These are phyloP conservation scores for Tholera decimalis DNA, from an alignment of 2,888 invertebrate genomes.

Conservation along the genomic window DNA sequence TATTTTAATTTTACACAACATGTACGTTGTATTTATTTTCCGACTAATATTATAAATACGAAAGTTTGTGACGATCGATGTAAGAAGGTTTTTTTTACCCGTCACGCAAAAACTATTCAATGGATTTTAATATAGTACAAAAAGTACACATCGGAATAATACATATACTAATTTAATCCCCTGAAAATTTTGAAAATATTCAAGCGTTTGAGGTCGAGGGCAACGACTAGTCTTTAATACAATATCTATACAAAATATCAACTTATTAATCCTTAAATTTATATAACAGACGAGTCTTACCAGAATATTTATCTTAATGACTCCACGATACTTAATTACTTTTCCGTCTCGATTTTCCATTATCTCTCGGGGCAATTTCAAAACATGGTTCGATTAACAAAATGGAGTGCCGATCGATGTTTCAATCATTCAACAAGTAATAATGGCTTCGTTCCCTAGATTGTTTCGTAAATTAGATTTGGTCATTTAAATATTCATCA, in stretches of 20 bases:
- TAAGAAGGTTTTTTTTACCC: too few species aligned
- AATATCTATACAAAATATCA: not conserved
- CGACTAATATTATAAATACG: too few species aligned
- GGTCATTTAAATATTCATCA: slow-evolving; percentile 32
- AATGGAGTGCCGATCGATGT: slow-evolving; percentile 43
- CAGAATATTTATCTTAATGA: slow-evolving; percentile 13
- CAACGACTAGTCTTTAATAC: too few species aligned
- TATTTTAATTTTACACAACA: too few species aligned
- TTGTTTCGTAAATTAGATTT: slow-evolving; percentile 27
- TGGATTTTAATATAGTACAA: too few species aligned
- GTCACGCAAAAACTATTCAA: too few species aligned
- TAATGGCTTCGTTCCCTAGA: slow-evolving; percentile 22
- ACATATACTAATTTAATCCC: too few species aligned
- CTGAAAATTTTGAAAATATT: too few species aligned
- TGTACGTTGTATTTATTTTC: too few species aligned
- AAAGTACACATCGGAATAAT: too few species aligned
- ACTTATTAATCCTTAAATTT: not conserved
- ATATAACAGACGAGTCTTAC: not conserved
- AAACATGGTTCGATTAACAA: slow-evolving; percentile 42
- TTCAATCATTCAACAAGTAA: slow-evolving; percentile 38
- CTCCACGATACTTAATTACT: slow-evolving; percentile 19
- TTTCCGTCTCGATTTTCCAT: slow-evolving; percentile 20
- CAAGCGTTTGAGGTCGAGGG: too few species aligned
- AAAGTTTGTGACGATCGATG: too few species aligned
- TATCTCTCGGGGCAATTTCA: slow-evolving; percentile 31